phyloP scores from a whole-genome alignment of 2,113 vertebrate species.

The Paracanthobrama guichenoti region DNA sequence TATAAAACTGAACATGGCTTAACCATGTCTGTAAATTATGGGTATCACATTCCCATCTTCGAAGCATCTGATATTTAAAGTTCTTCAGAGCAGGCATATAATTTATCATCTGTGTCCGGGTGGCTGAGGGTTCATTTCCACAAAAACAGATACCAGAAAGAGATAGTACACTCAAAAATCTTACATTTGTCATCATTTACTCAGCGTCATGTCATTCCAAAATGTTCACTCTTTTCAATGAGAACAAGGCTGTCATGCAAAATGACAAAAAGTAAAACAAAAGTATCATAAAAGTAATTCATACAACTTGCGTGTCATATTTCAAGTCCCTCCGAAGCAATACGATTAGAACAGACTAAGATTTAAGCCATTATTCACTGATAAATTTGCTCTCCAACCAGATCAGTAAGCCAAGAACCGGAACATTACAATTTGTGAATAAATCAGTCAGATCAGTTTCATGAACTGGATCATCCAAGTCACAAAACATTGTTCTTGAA shows the following conservation, averaged over 20 bases:
- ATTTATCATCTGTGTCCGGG: conserved; percentile 46
- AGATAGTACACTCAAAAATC: background rate
- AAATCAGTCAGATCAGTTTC: too few species aligned
- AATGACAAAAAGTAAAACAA: background rate
- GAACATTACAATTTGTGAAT: too few species aligned
- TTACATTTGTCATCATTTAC: background rate
- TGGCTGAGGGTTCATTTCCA: conserved; percentile 23
- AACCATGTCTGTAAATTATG: conserved; percentile 52
- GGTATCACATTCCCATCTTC: conserved; percentile 36
- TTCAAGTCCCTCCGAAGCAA: background rate
- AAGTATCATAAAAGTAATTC: background rate
- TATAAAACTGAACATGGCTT: conserved; percentile 36
- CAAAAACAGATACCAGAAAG: conserved; percentile 33
- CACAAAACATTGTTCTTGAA: background rate
- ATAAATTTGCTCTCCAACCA: background rate
- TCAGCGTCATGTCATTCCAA: background rate
- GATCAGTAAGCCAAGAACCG: too few species aligned
- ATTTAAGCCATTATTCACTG: background rate
- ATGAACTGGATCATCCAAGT: background rate
- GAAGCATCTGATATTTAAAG: conserved; percentile 19
- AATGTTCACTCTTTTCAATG: background rate
- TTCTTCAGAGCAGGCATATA: conserved; percentile 35
- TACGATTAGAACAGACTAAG: background rate
- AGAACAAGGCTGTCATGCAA: background rate
- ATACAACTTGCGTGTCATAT: background rate